These are phyloP conservation scores for Muschampia plurimacula DNA, from an alignment of 2,888 invertebrate genomes.

Conservation along the genomic window DNA sequence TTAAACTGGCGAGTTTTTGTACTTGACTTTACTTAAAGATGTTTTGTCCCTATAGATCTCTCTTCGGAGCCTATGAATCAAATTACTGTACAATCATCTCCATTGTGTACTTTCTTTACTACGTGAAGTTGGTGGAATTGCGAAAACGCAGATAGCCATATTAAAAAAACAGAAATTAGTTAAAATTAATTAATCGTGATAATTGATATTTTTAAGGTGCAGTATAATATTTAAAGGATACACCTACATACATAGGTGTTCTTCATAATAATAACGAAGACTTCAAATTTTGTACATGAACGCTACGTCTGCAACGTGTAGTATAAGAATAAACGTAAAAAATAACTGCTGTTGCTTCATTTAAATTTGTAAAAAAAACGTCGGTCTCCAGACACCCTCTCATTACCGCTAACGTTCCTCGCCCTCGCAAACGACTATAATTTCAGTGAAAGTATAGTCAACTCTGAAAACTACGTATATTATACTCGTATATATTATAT, in stretches of 20 bases:
- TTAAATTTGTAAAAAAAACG: constrained; percentile 10
- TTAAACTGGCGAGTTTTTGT: too few relatives aligned
- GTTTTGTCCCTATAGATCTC: too few relatives aligned
- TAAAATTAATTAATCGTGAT: too few relatives aligned
- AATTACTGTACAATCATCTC: too few relatives aligned
- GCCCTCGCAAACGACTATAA: constrained; percentile 14
- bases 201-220: too few relatives aligned
- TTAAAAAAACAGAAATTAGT: too few relatives aligned
- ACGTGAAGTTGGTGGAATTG: too few relatives aligned
- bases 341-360: constrained; percentile 15
- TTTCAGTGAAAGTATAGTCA: constrained; percentile 1
- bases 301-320: neutral
- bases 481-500: neutral
- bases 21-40: too few relatives aligned
- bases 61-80: too few relatives aligned
- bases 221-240: too few relatives aligned
- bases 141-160: too few relatives aligned
- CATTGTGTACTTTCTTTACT: too few relatives aligned
- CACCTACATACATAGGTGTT: neutral
- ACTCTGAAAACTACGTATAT: neutral
- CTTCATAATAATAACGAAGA: neutral
- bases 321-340: constrained; percentile 20
- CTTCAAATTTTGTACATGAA: neutral
- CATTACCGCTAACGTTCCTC: constrained; percentile 17
- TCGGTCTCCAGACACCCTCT: constrained; percentile 13